A percentile compares a stretch with the other conserved stretches of the same genome.
Evolutionary conservation across 2,888 invertebrate genomes (phyloP).

Genomic region (Trissoscelio sp.): DNA sequence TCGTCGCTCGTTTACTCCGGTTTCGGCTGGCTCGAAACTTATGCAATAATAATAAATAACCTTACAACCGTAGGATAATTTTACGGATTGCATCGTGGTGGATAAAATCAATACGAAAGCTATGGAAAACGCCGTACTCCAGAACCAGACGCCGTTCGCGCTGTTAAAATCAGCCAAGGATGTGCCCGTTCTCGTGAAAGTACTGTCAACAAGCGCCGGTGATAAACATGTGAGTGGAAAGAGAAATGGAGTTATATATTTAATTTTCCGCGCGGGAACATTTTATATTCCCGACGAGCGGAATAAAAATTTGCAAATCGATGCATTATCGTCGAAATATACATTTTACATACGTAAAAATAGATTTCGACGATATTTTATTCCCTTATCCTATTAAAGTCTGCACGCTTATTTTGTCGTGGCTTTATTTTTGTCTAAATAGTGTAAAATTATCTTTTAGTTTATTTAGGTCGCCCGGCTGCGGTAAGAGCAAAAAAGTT

Average conservation of each 20-base stretch:
- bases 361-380: slow-evolving; percentile 18
- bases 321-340: slow-evolving; percentile 50
- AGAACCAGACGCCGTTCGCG: slow-evolving; percentile 89
- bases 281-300: not conserved
- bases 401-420: not conserved
- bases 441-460: not conserved
- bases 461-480: not conserved
- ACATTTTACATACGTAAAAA: slow-evolving; percentile 17
- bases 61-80: slow-evolving; percentile 74
- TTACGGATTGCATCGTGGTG: slow-evolving; percentile 86
- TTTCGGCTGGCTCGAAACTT: slow-evolving; percentile 46
- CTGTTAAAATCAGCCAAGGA: slow-evolving; percentile 88
- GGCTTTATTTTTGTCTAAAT: slow-evolving; percentile 5
- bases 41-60: slow-evolving; percentile 61
- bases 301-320: slow-evolving; percentile 42
- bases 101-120: slow-evolving; percentile 89
- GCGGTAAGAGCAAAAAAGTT: not conserved
- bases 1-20: slow-evolving; percentile 32
- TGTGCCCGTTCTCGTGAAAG: slow-evolving; percentile 88
- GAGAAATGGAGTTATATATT: slow-evolving; percentile 38
- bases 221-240: slow-evolving; percentile 82
- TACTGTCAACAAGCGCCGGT: slow-evolving; percentile 78
- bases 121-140: slow-evolving; percentile 87
- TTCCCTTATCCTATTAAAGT: slow-evolving; percentile 9
- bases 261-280: slow-evolving; percentile 44